A percentile compares a stretch with the other conserved stretches of the same genome.
Evolutionary conservation across 2,113 vertebrate species (phyloP).

Genomic region (Lanius ludovicianus): DNA sequence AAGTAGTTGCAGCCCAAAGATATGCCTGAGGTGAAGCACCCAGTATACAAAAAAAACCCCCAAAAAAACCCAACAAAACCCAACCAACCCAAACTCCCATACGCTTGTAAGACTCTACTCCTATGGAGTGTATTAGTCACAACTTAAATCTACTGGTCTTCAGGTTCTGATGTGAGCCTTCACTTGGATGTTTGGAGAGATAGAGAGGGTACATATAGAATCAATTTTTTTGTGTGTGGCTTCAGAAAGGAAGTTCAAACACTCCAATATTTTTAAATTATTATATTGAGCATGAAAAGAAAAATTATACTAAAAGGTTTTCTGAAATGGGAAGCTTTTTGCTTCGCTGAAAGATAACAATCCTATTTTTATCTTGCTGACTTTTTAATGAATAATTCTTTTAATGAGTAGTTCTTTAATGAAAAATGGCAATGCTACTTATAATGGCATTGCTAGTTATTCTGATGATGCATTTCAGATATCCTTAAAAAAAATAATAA

Average conservation of each 20-base stretch:
- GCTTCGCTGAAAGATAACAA: background rate
- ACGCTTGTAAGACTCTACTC: background rate
- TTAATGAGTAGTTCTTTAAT: background rate
- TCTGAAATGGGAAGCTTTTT: background rate
- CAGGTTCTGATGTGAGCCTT: background rate
- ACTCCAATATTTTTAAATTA: background rate
- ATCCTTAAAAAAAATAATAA: background rate
- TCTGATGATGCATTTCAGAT: background rate
- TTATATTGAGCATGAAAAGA: background rate
- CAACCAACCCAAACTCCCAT: background rate
- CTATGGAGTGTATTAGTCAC: background rate
- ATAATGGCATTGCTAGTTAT: background rate
- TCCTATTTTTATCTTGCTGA: background rate
- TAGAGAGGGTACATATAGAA: background rate
- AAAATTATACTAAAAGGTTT: background rate
- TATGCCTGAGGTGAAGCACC: background rate
- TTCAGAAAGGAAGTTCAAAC: background rate
- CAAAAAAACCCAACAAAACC: background rate
- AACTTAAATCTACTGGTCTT: background rate
- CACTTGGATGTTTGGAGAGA: background rate
- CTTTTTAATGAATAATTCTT: conserved; percentile 17
- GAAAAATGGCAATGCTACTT: background rate
- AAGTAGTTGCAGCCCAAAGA: background rate
- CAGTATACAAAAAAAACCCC: background rate
- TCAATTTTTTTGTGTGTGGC: background rate